These are phyloP conservation scores for Lamellibrachia luymesi DNA, from an alignment of 1,140 invertebrate species.

Conservation along the genomic window DNA sequence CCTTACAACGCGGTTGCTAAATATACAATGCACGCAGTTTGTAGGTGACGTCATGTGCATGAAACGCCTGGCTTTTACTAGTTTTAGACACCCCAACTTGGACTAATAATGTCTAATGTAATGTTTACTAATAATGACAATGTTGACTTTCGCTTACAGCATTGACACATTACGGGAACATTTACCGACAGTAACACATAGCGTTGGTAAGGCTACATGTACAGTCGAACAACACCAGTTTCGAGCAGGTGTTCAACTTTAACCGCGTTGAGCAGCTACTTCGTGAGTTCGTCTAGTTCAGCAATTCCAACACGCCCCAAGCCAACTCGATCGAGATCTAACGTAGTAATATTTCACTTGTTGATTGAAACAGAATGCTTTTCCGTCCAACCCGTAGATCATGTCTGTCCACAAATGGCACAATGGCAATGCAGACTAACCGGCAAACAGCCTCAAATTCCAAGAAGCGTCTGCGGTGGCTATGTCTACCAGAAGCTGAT, in stretches of 20 bases:
- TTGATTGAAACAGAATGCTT: no score
- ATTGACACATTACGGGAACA: not conserved
- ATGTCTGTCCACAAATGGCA: not conserved
- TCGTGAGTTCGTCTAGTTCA: not conserved
- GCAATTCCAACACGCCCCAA: not conserved
- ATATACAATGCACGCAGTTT: no score
- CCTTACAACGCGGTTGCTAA: no score
- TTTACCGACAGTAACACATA: not conserved
- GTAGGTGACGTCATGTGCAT: no score
- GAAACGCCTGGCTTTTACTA: no score
- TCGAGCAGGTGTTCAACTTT: not conserved
- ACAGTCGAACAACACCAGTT: not conserved
- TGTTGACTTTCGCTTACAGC: not conserved
- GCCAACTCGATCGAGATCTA: not conserved
- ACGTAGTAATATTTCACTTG: no score
- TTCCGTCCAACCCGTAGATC: no score
- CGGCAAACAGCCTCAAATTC: not conserved
- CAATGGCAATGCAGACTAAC: no score
- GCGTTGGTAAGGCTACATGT: not conserved
- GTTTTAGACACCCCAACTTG: no score
- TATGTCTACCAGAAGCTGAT: not conserved
- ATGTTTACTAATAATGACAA: not conserved
- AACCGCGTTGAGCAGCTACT: not conserved
- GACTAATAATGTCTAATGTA: no score
- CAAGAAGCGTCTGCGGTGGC: not conserved